A percentile compares a stretch with the other conserved stretches of the same genome.
Conservation (phyloP, 2,888 invertebrate genomes). For the Desoria tigrina region DNA sequence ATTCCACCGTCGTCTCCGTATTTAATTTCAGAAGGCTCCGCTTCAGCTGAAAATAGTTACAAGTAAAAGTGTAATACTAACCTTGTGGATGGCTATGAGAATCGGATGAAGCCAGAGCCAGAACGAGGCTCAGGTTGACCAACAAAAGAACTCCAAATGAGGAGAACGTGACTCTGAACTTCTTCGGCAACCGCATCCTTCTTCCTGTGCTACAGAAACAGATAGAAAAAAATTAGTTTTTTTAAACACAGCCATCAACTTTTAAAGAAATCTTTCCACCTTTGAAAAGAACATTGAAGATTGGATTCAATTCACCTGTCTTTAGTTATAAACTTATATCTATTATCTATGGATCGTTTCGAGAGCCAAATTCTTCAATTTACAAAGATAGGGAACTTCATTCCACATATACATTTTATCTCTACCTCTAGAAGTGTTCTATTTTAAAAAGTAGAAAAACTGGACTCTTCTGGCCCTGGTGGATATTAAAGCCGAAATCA, state of each 20-base stretch:
- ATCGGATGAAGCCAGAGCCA: slow-evolving; percentile 9
- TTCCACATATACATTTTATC: not conserved
- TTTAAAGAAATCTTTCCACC: slow-evolving; percentile 1
- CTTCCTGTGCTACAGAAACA: slow-evolving; percentile 29
- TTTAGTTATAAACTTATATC: too few relatives aligned
- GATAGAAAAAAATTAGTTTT: slow-evolving; percentile 10
- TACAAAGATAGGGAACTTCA: not conserved
- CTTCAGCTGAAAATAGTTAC: too few relatives aligned
- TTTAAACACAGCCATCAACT: not conserved
- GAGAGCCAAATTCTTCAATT: too few relatives aligned
- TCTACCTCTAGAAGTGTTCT: not conserved
- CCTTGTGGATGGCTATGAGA: slow-evolving; percentile 16
- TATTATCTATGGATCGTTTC: too few relatives aligned
- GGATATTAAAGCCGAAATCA: not conserved
- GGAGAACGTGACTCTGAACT: slow-evolving; percentile 50
- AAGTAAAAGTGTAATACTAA: not conserved
- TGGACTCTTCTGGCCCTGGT: not conserved
- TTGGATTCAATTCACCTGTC: slow-evolving; percentile 8
- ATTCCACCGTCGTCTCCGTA: too few relatives aligned
- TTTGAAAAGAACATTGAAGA: not conserved
- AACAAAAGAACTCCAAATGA: slow-evolving; percentile 49
- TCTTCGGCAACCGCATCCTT: slow-evolving; percentile 44
- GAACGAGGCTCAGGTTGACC: slow-evolving; percentile 35
- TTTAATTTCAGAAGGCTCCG: too few relatives aligned
- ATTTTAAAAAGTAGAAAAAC: too few relatives aligned